Conservation (phyloP, 2,113 vertebrate species). For the Cyanistes caeruleus region DNA sequence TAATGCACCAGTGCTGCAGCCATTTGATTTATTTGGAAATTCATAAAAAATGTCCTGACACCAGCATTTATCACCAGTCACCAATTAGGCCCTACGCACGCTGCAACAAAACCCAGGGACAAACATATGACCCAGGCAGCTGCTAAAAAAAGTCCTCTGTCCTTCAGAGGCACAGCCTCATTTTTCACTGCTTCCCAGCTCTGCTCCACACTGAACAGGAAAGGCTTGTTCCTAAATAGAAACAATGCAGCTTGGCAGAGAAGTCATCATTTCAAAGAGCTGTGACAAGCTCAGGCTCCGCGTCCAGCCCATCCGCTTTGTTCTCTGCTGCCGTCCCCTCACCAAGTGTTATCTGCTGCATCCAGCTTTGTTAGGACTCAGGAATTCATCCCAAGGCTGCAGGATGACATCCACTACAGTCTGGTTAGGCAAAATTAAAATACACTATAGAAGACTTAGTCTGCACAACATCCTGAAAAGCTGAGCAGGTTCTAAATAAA, state of each 20-base stretch:
- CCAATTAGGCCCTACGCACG: neutral
- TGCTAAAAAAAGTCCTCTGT: conserved; percentile 4
- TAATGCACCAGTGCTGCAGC: neutral
- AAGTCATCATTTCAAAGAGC: neutral
- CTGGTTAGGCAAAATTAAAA: neutral
- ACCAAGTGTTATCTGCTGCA: neutral
- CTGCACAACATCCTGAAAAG: neutral
- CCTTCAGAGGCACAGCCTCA: neutral
- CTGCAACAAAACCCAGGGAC: conserved; percentile 19
- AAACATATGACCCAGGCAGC: neutral
- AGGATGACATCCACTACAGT: neutral
- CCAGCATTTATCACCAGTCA: conserved; percentile 17
- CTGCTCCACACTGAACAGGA: neutral
- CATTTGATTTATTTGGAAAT: conserved; percentile 44
- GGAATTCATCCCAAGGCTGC: neutral
- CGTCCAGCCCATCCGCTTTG: neutral
- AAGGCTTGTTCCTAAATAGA: conserved; percentile 10
- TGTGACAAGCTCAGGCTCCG: neutral
- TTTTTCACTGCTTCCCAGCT: conserved; percentile 14
- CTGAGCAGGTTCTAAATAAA: neutral
- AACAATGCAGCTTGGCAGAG: conserved; percentile 19
- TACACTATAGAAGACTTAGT: neutral
- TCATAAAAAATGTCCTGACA: conserved; percentile 20
- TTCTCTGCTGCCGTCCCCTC: neutral
- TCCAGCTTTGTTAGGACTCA: neutral